phyloP scores from a whole-genome alignment of 2,113 vertebrate species.

The Zosterops borbonicus region DNA sequence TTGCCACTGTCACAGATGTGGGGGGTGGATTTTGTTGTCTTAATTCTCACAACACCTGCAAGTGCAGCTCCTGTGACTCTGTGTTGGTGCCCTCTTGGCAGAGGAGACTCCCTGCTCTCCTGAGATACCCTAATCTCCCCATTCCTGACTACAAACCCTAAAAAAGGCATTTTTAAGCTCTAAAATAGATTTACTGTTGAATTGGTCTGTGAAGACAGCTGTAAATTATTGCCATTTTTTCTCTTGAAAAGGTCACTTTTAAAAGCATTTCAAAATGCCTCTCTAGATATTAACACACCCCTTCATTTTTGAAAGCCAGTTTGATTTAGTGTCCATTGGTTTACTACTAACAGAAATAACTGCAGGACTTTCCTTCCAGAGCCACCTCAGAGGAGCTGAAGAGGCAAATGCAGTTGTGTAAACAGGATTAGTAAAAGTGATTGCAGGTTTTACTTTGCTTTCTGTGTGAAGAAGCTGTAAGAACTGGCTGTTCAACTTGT shows the following conservation, averaged over 20 bases:
- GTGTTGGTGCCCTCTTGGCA: neutral
- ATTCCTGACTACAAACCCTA: neutral
- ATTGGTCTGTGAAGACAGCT: neutral
- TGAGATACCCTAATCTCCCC: neutral
- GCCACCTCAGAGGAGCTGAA: neutral
- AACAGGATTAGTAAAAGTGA: neutral
- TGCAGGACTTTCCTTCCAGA: neutral
- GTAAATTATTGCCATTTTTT: neutral
- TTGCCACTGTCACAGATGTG: rapidly evolving
- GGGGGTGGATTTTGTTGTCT: neutral
- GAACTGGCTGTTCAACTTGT: neutral
- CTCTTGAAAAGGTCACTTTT: neutral
- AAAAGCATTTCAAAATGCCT: neutral
- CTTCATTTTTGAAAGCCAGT: neutral
- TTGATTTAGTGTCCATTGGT: neutral
- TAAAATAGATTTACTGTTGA: neutral
- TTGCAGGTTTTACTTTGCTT: neutral
- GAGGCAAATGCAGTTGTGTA: neutral
- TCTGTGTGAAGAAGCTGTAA: neutral
- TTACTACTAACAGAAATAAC: neutral
- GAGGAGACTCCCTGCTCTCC: neutral
- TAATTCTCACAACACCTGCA: neutral
- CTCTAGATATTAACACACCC: neutral
- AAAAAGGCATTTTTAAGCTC: neutral
- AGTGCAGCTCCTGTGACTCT: neutral